These are phyloP conservation scores for Drosophila erecta DNA, from an alignment of 1,140 invertebrate species.

Conservation along the genomic window DNA sequence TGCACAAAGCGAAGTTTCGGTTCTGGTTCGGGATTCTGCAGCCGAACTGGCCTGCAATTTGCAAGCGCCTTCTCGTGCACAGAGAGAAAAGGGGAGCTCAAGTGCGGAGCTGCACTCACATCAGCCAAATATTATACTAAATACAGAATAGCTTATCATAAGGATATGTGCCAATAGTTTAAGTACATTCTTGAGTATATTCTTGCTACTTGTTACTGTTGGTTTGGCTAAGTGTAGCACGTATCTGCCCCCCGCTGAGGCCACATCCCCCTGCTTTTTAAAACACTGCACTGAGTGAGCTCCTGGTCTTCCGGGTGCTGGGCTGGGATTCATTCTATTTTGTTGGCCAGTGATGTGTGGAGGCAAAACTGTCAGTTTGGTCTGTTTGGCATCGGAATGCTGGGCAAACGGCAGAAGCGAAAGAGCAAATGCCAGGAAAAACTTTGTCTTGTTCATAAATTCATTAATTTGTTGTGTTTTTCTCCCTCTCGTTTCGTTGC, in stretches of 20 bases:
- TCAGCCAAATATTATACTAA: not conserved
- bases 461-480: constrained; percentile 74
- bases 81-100: not conserved
- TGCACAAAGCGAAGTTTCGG: constrained; percentile 67
- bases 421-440: constrained; percentile 61
- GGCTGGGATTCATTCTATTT: constrained; percentile 27
- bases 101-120: not conserved
- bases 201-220: not conserved
- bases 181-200: no score
- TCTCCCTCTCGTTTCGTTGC: constrained; percentile 15
- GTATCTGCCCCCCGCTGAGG: constrained; percentile 8
- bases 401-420: constrained; percentile 26
- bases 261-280: not conserved
- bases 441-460: constrained; percentile 79
- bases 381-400: constrained; percentile 38
- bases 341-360: constrained; percentile 37
- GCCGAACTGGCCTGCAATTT: constrained; percentile 57
- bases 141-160: no score
- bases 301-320: constrained; percentile 5
- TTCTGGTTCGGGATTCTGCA: constrained; percentile 16
- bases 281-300: constrained; percentile 16
- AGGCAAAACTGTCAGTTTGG: constrained; percentile 55
- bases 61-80: constrained; percentile 31
- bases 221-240: not conserved
- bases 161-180: no score